These are phyloP conservation scores for Scelioninae gen. 1 DNA, from an alignment of 2,888 invertebrate genomes.

Conservation along the genomic window DNA sequence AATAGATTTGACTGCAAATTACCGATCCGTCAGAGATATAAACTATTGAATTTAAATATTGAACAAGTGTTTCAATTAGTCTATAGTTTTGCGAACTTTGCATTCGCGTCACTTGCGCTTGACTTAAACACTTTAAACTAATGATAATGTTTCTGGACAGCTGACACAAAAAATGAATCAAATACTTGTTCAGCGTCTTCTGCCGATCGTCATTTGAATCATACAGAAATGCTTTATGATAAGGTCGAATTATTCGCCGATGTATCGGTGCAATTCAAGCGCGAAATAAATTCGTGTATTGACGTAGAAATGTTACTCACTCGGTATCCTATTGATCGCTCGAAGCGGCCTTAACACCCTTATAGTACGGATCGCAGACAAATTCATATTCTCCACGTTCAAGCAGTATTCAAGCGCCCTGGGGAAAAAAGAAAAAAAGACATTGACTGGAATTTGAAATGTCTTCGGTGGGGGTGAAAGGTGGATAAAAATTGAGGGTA, in stretches of 20 bases:
- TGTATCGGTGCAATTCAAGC: slow-evolving; percentile 46
- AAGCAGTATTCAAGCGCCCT: slow-evolving; percentile 95
- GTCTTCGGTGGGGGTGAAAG: slow-evolving; percentile 24
- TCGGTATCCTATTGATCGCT: slow-evolving; percentile 99
- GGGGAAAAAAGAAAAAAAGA: slow-evolving; percentile 77
- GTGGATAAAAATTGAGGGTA: background rate
- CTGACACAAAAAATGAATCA: too few species aligned
- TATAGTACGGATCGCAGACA: slow-evolving; percentile 99
- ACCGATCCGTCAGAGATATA: background rate
- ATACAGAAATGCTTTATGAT: slow-evolving; percentile 28
- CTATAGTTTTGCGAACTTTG: slow-evolving; percentile 5
- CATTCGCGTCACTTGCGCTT: background rate
- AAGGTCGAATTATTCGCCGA: slow-evolving; percentile 36
- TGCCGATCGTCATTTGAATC: too few species aligned
- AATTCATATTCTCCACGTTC: slow-evolving; percentile 98
- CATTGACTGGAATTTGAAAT: slow-evolving; percentile 54
- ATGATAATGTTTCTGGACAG: too few species aligned
- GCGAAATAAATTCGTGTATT: slow-evolving; percentile 55
- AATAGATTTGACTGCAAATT: background rate
- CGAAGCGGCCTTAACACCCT: slow-evolving; percentile 97
- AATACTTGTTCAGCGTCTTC: too few species aligned
- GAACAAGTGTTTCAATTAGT: slow-evolving; percentile 15
- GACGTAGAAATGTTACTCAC: slow-evolving; percentile 87
- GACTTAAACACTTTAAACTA: too few species aligned
- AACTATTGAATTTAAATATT: slow-evolving; percentile 3